Conservation (phyloP, 2,888 invertebrate species). For the Drosophila longiperda region DNA sequence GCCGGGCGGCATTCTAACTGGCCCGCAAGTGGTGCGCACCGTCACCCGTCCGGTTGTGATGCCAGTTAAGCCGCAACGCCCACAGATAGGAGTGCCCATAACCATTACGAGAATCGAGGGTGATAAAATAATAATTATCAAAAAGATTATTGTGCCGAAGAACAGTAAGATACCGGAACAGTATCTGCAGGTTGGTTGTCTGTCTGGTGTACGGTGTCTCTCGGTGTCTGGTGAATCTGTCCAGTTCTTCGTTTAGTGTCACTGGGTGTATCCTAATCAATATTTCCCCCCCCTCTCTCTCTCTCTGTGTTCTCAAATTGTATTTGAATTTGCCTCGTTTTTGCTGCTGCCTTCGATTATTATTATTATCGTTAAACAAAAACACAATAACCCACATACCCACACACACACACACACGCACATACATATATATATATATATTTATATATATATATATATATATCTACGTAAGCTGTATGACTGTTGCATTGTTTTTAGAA, state of each 20-base stretch:
- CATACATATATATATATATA: neutral
- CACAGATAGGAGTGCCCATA: conserved; percentile 82
- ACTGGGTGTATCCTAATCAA: conserved; percentile 24
- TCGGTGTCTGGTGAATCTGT: conserved; percentile 27
- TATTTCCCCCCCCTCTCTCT: neutral
- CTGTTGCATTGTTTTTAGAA: neutral
- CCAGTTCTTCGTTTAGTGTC: conserved; percentile 49
- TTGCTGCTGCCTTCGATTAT: conserved; percentile 44
- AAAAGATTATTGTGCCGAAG: conserved; percentile 84
- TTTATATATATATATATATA: conserved; percentile 5
- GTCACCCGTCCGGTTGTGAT: conserved; percentile 48
- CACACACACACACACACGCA: conserved; percentile 16
- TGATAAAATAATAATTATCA: conserved; percentile 85
- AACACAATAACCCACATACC: conserved; percentile 4
- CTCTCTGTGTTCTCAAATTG: conserved; percentile 44
- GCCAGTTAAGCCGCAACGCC: conserved; percentile 69
- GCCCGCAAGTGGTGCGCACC: conserved; percentile 71
- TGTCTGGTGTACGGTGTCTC: conserved; percentile 40
- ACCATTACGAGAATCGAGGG: conserved; percentile 85
- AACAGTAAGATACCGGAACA: conserved; percentile 84
- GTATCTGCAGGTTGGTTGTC: conserved; percentile 83
- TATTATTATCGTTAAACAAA: conserved; percentile 11
- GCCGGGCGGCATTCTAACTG: conserved; percentile 81
- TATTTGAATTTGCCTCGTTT: conserved; percentile 60
- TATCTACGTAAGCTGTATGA: neutral